These are phyloP conservation scores for Distichodus sexfasciatus DNA, from an alignment of 2,797 vertebrate species.

Conservation along the genomic window DNA sequence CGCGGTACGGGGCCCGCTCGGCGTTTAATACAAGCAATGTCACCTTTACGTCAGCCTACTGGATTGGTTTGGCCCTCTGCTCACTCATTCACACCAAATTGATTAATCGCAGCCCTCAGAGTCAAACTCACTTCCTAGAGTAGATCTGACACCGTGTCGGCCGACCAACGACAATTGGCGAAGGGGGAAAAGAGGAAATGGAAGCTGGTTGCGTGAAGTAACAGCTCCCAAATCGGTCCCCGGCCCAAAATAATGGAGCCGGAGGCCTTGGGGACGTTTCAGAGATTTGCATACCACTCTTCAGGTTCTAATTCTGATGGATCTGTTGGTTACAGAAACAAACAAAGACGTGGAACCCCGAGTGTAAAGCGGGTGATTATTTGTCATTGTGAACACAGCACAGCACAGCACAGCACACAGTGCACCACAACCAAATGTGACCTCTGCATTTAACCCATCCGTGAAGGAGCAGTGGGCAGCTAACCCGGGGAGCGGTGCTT, in stretches of 20 bases:
- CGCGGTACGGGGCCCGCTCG: conserved; percentile 6
- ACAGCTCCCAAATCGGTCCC: conserved; percentile 8
- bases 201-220: not conserved
- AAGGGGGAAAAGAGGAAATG: not conserved
- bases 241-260: not conserved
- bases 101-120: conserved; percentile 43
- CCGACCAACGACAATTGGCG: not conserved
- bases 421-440: no score
- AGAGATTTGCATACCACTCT: conserved; percentile 27
- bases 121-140: conserved; percentile 27
- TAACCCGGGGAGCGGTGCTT: no score
- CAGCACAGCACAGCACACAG: no score
- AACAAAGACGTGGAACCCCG: no score
- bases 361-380: no score
- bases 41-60: conserved; percentile 32
- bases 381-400: no score
- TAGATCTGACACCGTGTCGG: not conserved
- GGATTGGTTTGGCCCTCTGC: conserved; percentile 25
- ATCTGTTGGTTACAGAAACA: conserved; percentile 38
- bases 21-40: conserved; percentile 30
- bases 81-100: conserved; percentile 28
- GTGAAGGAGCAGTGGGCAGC: no score
- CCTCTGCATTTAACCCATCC: no score
- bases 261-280: conserved; percentile 23
- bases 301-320: conserved; percentile 49